These are phyloP conservation scores for Lypha dubia DNA, from an alignment of 2,888 invertebrate species.

Conservation along the genomic window DNA sequence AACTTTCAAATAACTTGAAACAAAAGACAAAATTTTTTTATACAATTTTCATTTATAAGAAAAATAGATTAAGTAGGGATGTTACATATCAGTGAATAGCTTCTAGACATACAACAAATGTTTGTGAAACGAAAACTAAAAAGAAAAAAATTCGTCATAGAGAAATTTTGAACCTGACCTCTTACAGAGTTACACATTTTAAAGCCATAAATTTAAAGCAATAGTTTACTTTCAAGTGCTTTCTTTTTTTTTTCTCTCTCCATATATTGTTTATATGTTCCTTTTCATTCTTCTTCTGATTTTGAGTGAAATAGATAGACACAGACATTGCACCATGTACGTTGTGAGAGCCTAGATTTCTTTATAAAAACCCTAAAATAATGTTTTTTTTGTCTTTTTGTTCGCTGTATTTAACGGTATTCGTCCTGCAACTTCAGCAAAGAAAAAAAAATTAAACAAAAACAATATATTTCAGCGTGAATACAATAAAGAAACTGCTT, in stretches of 20 bases:
- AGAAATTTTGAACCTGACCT: neutral
- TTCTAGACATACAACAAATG: too few relatives aligned
- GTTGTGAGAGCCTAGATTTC: conserved; percentile 79
- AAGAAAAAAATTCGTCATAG: too few relatives aligned
- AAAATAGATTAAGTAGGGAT: too few relatives aligned
- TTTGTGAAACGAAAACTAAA: too few relatives aligned
- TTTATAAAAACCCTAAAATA: conserved; percentile 50
- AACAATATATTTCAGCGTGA: conserved; percentile 46
- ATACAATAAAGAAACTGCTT: conserved; percentile 52
- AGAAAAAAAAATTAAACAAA: conserved; percentile 16
- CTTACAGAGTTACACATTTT: neutral
- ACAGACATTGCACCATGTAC: conserved; percentile 70
- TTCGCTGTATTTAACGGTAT: conserved; percentile 51
- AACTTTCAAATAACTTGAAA: too few relatives aligned
- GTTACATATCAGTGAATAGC: too few relatives aligned
- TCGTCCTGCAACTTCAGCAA: conserved; percentile 47
- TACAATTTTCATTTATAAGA: too few relatives aligned
- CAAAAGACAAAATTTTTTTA: too few relatives aligned
- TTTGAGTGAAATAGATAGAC: conserved; percentile 68
- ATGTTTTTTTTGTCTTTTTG: too few relatives aligned
- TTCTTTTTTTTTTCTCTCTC: neutral
- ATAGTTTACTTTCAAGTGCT: conserved; percentile 69
- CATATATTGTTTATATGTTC: conserved; percentile 49
- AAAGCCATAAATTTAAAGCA: conserved; percentile 65
- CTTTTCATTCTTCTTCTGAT: conserved; percentile 72